A percentile compares a stretch with the other conserved stretches of the same genome.
Conservation (phyloP, 92 coral and sea anemone genomes). For the Paramuricea clavata region DNA sequence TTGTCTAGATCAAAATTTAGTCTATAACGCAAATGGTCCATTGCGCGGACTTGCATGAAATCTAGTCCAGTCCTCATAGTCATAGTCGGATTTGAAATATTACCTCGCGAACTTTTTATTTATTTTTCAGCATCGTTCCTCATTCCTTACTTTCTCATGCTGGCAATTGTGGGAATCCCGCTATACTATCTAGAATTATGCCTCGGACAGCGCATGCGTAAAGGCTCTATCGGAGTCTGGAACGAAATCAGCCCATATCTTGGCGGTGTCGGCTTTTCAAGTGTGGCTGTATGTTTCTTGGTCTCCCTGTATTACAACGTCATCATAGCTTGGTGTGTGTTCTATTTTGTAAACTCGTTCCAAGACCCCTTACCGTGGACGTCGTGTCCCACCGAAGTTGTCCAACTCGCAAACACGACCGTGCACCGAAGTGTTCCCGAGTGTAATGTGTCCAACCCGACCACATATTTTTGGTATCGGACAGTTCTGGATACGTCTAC, state of each 20-base stretch:
- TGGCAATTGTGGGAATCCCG: slow-evolving; percentile 97
- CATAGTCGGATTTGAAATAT: too few species aligned
- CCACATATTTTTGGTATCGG: slow-evolving; percentile 96
- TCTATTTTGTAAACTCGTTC: slow-evolving; percentile 94
- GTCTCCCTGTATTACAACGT: slow-evolving; percentile 95
- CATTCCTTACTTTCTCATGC: slow-evolving; percentile 96
- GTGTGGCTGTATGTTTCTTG: slow-evolving; percentile 93
- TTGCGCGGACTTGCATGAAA: too few species aligned
- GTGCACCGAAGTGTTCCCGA: slow-evolving; percentile 70
- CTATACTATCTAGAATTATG: slow-evolving; percentile 98
- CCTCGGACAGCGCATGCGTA: slow-evolving; percentile 98
- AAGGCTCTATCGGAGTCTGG: slow-evolving; percentile 99
- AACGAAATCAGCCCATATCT: slow-evolving; percentile 97
- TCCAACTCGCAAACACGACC: slow-evolving; percentile 75
- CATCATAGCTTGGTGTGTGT: slow-evolving; percentile 96
- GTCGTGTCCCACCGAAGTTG: slow-evolving; percentile 80
- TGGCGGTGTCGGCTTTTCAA: slow-evolving; percentile 94
- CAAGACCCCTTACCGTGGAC: slow-evolving; percentile 96
- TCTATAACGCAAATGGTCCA: too few species aligned
- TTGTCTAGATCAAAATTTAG: too few species aligned
- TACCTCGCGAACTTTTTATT: background rate
- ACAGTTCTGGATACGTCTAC: slow-evolving; percentile 83
- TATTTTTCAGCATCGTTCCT: slow-evolving; percentile 88
- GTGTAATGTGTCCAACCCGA: slow-evolving; percentile 80
- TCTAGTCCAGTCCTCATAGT: too few species aligned